Conservation (phyloP, 2,797 vertebrate genomes). For the Sebastes ruberrimus region DNA sequence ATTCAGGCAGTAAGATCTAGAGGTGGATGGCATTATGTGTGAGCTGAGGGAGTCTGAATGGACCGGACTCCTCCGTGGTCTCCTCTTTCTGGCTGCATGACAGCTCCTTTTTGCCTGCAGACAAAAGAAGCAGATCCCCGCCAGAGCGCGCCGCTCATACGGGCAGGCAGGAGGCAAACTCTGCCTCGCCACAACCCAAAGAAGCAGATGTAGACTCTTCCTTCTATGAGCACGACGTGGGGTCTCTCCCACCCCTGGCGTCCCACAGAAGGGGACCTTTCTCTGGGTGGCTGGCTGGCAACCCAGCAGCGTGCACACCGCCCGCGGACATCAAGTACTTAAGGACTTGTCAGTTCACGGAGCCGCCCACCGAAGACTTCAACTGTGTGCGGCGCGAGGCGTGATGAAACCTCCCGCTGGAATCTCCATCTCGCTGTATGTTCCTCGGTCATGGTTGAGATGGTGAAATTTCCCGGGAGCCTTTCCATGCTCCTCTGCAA, state of each 20-base stretch:
- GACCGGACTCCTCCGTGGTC: not conserved
- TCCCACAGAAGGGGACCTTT: constrained; percentile 49
- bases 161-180: constrained; percentile 25
- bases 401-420: constrained; percentile 44
- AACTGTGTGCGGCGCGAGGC: constrained; percentile 44
- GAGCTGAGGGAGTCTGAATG: not conserved
- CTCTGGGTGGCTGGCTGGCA: constrained; percentile 46
- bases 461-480: constrained; percentile 47
- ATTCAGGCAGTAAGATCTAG: not conserved
- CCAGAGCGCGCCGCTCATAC: constrained; percentile 41
- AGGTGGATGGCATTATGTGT: constrained; percentile 17
- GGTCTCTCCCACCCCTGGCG: constrained; percentile 21
- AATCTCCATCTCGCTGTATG: constrained; percentile 39
- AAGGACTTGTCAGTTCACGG: constrained; percentile 59
- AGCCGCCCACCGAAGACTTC: constrained; percentile 39
- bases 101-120: constrained; percentile 61
- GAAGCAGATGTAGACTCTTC: constrained; percentile 21
- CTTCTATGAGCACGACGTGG: constrained; percentile 6
- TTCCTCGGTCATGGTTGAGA: constrained; percentile 38
- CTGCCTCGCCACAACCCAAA: not conserved
- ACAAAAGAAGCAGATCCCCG: constrained; percentile 59
- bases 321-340: constrained; percentile 41
- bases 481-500: constrained; percentile 7
- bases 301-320: constrained; percentile 35
- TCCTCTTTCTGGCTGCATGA: constrained; percentile 50